Conservation (phyloP, 2,888 invertebrate genomes). For the Pogonocherus hispidulus region DNA sequence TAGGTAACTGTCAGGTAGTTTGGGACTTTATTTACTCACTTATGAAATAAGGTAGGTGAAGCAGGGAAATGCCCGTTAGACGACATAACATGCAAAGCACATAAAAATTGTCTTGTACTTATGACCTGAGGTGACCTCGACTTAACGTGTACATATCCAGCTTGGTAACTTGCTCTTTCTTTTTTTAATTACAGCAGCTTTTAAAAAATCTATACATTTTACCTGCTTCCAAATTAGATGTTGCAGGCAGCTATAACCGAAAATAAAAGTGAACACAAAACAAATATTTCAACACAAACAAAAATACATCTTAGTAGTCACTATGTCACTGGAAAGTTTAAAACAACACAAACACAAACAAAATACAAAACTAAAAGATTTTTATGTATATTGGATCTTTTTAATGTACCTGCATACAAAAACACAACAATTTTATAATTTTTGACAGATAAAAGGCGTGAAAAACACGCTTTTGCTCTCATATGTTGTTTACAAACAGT, state of each 20-base stretch:
- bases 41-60: constrained; percentile 16
- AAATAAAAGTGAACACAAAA: constrained; percentile 25
- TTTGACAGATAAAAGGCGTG: constrained; percentile 20
- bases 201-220: constrained; percentile 1
- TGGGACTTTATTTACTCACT: constrained; percentile 10
- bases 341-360: constrained; percentile 33
- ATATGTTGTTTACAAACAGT: constrained; percentile 48
- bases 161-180: constrained; percentile 23
- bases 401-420: not conserved
- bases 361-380: constrained; percentile 24
- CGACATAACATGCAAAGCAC: not conserved
- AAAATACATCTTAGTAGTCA: constrained; percentile 25
- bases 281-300: constrained; percentile 35
- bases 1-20: constrained; percentile 31
- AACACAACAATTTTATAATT: constrained; percentile 16
- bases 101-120: constrained; percentile 25
- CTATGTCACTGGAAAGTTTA: constrained; percentile 10
- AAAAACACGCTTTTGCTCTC: constrained; percentile 45
- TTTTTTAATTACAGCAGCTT: constrained; percentile 23
- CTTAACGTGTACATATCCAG: constrained; percentile 15
- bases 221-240: constrained; percentile 15
- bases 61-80: constrained; percentile 21
- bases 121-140: constrained; percentile 29
- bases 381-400: not conserved
- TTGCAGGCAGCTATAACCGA: not conserved